Conservation (phyloP, 2,797 vertebrate genomes). For the Amphiprion clarkii region DNA sequence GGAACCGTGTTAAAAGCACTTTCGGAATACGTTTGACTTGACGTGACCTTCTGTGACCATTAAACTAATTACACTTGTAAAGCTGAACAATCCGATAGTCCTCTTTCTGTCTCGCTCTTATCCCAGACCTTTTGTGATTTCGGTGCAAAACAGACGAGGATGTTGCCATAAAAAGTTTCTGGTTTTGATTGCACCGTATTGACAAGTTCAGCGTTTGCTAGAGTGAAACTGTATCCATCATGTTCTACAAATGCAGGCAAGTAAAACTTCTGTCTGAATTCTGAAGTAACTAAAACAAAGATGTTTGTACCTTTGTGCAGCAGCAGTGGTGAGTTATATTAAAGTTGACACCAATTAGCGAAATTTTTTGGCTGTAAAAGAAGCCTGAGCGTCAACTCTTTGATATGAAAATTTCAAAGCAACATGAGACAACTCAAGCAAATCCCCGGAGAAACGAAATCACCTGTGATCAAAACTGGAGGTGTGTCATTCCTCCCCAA, state of each 20-base stretch:
- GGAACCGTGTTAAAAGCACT: constrained; percentile 26
- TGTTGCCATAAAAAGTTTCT: neutral
- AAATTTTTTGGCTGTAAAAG: neutral
- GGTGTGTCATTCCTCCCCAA: neutral
- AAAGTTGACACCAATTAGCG: constrained; percentile 10
- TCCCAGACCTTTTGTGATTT: constrained; percentile 6
- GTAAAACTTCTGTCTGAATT: neutral
- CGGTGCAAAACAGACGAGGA: neutral
- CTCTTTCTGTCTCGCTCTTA: constrained; percentile 3
- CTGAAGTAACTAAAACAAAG: neutral
- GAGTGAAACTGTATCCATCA: too few species aligned
- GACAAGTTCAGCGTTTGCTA: too few species aligned
- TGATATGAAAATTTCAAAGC: constrained; percentile 28
- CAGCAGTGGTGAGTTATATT: neutral
- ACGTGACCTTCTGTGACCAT: constrained; percentile 36
- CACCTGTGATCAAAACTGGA: constrained; percentile 28
- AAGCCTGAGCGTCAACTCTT: neutral
- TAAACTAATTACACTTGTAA: constrained; percentile 45
- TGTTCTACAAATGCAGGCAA: neutral
- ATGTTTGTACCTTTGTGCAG: neutral
- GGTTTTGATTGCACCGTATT: neutral
- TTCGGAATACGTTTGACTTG: constrained; percentile 24
- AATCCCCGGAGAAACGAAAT: constrained; percentile 13
- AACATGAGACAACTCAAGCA: constrained; percentile 1
- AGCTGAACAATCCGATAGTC: constrained; percentile 18